A percentile compares a stretch with the other conserved stretches of the same genome.
Evolutionary conservation across 2,113 vertebrate species (phyloP).

Genomic region (Nothocercus nigrocapillus): DNA sequence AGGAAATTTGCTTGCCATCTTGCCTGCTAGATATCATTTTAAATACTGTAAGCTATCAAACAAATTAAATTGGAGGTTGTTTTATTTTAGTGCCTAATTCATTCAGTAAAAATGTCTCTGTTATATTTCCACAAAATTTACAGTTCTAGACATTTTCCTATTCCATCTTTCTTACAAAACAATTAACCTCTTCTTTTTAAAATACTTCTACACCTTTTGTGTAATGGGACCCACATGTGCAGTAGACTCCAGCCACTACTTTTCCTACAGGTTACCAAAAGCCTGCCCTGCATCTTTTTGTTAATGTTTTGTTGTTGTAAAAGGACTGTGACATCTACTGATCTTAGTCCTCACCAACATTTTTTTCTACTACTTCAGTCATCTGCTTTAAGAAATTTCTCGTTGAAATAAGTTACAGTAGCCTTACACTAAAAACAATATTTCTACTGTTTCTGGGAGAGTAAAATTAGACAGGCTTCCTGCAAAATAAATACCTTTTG

Average conservation of each 20-base stretch:
- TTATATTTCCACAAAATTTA: background rate
- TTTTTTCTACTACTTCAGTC: background rate
- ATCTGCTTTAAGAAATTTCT: background rate
- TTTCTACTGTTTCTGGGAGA: background rate
- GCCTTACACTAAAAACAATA: background rate
- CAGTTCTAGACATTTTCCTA: background rate
- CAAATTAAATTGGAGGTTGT: background rate
- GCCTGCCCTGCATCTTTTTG: background rate
- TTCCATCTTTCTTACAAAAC: background rate
- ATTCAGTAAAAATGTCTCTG: background rate
- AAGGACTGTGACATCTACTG: background rate
- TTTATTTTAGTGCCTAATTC: background rate
- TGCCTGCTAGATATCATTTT: background rate
- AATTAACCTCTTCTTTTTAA: background rate
- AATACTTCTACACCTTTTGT: background rate
- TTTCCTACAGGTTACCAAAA: background rate
- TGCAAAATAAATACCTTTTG: background rate
- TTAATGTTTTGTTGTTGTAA: background rate
- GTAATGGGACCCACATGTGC: background rate
- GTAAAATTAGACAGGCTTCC: background rate
- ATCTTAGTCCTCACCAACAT: background rate
- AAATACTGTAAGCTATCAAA: background rate
- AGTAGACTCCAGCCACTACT: background rate
- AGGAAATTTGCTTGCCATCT: background rate
- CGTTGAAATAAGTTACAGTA: background rate